phyloP scores from a whole-genome alignment of 2,888 invertebrate genomes.

The Spisula solida region DNA sequence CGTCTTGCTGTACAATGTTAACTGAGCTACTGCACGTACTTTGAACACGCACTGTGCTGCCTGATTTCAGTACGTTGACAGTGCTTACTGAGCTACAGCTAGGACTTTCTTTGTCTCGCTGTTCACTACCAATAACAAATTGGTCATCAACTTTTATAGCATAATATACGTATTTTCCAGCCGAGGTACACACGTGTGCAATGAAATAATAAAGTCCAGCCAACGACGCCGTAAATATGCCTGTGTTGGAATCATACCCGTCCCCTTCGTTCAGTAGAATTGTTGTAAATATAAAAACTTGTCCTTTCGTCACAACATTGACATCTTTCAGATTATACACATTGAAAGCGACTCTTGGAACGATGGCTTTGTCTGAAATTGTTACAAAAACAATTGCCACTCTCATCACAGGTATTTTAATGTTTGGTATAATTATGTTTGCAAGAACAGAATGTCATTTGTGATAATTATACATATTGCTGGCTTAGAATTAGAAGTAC shows the following conservation, averaged over 20 bases:
- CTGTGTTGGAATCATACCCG: not conserved
- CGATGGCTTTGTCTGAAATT: not conserved
- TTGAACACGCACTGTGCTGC: not conserved
- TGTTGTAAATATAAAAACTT: not conserved
- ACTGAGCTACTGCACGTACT: not conserved
- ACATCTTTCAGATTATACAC: conserved; percentile 1
- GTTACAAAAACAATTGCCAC: not conserved
- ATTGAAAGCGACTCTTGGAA: not conserved
- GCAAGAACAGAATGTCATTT: not conserved
- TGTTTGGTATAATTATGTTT: not conserved
- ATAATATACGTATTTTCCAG: not conserved
- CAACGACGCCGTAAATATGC: not conserved
- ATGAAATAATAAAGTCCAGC: not conserved
- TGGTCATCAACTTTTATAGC: not conserved
- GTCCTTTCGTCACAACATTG: not conserved
- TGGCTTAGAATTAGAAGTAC: no score
- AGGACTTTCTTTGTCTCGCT: not conserved
- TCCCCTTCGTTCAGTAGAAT: not conserved
- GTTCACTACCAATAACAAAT: not conserved
- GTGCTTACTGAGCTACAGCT: not conserved
- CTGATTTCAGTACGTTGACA: not conserved
- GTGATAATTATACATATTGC: no score
- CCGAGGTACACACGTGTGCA: not conserved
- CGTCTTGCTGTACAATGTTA: not conserved
- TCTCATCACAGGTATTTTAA: not conserved